Conservation (phyloP, 2,113 vertebrate genomes). For the Stomatorhinus ivindoensis region DNA sequence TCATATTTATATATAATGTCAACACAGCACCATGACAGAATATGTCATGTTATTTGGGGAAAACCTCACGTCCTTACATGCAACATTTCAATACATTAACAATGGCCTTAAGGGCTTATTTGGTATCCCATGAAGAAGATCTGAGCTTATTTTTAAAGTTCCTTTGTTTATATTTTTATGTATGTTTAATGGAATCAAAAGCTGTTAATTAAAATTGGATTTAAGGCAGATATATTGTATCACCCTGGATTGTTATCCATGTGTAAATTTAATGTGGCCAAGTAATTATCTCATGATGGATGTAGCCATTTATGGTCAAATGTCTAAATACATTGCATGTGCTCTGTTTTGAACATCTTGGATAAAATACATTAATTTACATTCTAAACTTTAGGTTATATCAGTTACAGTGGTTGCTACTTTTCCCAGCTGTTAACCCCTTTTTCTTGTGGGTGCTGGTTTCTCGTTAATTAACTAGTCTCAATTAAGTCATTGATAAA, state of each 20-base stretch:
- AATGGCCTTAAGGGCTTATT: neutral
- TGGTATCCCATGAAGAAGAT: neutral
- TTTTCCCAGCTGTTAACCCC: neutral
- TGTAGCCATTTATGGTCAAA: neutral
- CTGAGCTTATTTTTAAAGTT: neutral
- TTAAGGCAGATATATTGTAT: neutral
- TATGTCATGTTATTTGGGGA: neutral
- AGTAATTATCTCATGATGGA: neutral
- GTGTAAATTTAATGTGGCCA: neutral
- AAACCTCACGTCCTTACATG: neutral
- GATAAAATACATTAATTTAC: neutral
- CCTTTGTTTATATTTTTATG: neutral
- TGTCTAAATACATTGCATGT: neutral
- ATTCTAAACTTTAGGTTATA: neutral
- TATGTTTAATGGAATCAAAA: neutral
- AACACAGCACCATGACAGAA: neutral
- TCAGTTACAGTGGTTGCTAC: neutral
- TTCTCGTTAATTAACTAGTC: neutral
- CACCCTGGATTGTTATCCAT: neutral
- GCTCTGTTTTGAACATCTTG: neutral
- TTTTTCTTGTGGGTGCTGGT: neutral
- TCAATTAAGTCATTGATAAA: neutral
- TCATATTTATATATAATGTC: neutral
- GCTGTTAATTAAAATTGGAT: neutral
- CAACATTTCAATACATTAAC: neutral